Base-by-base conservation (phyloP, 2,113 vertebrate species). In the Trogon surrucura region DNA sequence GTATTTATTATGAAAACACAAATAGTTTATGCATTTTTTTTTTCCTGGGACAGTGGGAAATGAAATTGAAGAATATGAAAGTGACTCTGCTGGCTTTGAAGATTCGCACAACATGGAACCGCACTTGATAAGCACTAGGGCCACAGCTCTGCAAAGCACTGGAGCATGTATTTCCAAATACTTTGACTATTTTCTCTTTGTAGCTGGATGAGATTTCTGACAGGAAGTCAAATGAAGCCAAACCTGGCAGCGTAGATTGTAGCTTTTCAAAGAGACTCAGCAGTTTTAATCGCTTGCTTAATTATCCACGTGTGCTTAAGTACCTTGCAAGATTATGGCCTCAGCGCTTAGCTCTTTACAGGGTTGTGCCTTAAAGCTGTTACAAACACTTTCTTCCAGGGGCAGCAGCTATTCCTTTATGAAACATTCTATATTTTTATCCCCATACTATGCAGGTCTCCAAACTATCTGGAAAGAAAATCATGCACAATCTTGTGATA, bases 211-310 rank as follows among this genome's bases (percentile, higher is more conserved):
- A 93, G 86, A 88, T 94, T 95, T 96, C 84, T 81, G 92, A 92
- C 80, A 92, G 70, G 70, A 93, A 95, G 61, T 92, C 83, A 94
- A 91, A 94, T 51, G 85, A 95, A 94, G 38, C 75, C 44, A 56
- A 91, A 94, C 62, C 80, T 91, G 90, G 44, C 2, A 4, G 61
- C 50, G 69, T 71, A 94, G 92, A 94, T 89, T 96, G 72, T 70
- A 92, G 89, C 66, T 89, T 95, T 96, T 91, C 89, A 93, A 95
- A 86, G 69, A 94, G 57, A 84, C 90, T 81, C 82, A 81, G 86
- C 51, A 93, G 88, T 86, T 94, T 91, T 89, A 96, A 96, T 96
- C 93, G 73, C 86, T 81, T 62, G 51, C 75, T 77, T 93, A 95
- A 95, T 95, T 96, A 91, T 80, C 67, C 71, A 94, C 4, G 3